phyloP scores from a whole-genome alignment of 2,113 vertebrate species.

The Apteryx owenii region DNA sequence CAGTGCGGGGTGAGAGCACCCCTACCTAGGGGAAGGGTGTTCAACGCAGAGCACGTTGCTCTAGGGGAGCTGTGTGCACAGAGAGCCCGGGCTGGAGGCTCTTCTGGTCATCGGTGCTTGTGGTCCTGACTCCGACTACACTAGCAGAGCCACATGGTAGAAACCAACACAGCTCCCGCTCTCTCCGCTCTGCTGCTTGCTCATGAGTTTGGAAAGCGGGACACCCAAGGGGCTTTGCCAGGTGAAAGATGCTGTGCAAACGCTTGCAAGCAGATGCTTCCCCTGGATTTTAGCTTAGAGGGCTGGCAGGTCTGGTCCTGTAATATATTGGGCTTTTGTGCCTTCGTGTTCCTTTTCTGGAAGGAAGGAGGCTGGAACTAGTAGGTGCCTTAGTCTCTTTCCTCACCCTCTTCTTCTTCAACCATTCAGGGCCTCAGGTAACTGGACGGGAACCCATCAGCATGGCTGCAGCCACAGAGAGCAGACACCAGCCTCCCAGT shows the following conservation, averaged over 20 bases:
- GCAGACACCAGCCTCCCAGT: slow-evolving; percentile 61
- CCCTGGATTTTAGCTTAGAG: no score
- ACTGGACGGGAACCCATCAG: slow-evolving; percentile 58
- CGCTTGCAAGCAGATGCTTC: background rate
- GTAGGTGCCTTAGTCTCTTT: background rate
- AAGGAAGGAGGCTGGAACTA: background rate
- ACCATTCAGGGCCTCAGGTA: slow-evolving; percentile 65
- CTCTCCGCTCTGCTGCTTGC: no score
- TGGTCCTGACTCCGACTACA: no score
- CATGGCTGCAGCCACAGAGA: slow-evolving; percentile 11
- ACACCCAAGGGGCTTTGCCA: background rate
- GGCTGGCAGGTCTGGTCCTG: background rate
- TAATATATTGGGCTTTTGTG: background rate
- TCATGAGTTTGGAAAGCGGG: background rate
- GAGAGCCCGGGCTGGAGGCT: background rate
- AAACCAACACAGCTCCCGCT: background rate
- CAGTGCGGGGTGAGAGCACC: background rate
- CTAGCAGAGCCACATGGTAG: background rate
- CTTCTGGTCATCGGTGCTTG: no score
- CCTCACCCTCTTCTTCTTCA: background rate
- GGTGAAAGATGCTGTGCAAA: background rate
- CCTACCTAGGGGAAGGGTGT: fast-evolving
- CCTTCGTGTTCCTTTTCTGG: background rate
- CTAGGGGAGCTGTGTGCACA: background rate
- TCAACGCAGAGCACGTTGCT: background rate